These are phyloP conservation scores for Tetramorium bicarinatum DNA, from an alignment of 2,888 invertebrate genomes.

Conservation along the genomic window DNA sequence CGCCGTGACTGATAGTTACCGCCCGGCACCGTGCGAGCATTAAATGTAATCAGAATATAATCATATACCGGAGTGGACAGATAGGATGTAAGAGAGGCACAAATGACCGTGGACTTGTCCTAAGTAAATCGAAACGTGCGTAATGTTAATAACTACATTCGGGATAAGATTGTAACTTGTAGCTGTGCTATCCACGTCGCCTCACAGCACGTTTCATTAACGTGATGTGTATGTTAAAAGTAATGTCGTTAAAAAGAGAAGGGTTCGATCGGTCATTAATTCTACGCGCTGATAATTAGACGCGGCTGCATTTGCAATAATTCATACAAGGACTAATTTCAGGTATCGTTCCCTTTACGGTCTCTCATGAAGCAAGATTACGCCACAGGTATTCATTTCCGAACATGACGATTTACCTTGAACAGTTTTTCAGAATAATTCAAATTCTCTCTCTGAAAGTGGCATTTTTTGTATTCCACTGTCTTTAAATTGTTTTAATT, in stretches of 20 bases:
- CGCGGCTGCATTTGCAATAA: not conserved
- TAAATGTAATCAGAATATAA: slow-evolving; percentile 36
- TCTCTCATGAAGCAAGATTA: not conserved
- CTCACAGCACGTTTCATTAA: not conserved
- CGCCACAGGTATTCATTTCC: not conserved
- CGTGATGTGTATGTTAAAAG: not conserved
- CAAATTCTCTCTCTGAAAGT: not conserved
- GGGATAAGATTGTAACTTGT: not conserved
- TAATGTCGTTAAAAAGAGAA: not conserved
- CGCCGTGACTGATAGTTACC: not conserved
- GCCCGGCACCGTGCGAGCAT: not conserved
- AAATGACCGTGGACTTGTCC: not conserved
- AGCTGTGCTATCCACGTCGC: not conserved
- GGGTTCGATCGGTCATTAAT: not conserved
- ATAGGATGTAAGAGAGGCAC: not conserved
- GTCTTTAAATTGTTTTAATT: not conserved
- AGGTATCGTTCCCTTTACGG: not conserved
- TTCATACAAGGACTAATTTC: not conserved
- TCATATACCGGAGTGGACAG: not conserved
- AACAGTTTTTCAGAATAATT: not conserved
- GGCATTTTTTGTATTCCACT: not conserved
- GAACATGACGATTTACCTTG: not conserved
- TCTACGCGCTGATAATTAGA: not conserved
- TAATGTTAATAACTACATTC: slow-evolving; percentile 1
- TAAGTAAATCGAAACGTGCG: not conserved